These are phyloP conservation scores for Gobius niger DNA, from an alignment of 2,113 vertebrate genomes.

Conservation along the genomic window DNA sequence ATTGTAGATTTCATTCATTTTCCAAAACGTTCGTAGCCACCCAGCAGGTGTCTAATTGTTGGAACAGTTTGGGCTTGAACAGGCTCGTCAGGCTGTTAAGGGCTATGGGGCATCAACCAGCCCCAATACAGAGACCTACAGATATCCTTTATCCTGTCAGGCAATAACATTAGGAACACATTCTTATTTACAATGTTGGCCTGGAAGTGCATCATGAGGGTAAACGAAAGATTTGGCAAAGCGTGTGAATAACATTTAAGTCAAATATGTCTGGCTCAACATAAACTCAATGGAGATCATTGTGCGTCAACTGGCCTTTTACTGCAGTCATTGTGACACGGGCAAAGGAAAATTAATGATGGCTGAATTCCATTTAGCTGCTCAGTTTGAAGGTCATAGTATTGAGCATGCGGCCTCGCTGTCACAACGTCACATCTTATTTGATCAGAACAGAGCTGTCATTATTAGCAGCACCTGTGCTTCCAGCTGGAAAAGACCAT, in stretches of 20 bases:
- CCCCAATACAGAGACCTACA: neutral
- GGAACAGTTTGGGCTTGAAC: neutral
- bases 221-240: neutral
- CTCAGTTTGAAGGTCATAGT: slow-evolving; percentile 3
- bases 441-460: slow-evolving; percentile 2
- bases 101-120: neutral
- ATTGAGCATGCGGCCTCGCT: slow-evolving; percentile 2
- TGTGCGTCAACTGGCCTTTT: slow-evolving; percentile 5
- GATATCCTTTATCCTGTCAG: no score
- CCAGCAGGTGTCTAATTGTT: slow-evolving; percentile 15
- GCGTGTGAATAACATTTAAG: neutral
- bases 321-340: neutral
- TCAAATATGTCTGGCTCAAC: slow-evolving; percentile 6
- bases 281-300: neutral
- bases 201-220: neutral
- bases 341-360: slow-evolving; percentile 2
- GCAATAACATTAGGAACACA: no score
- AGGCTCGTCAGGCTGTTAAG: neutral
- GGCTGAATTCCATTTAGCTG: slow-evolving; percentile 8
- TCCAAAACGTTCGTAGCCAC: slow-evolving; percentile 12
- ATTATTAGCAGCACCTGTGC: slow-evolving; percentile 10
- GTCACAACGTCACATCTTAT: slow-evolving; percentile 2
- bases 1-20: slow-evolving; percentile 37
- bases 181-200: neutral
- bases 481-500: neutral